Evolutionary conservation across 2,888 invertebrate species (phyloP), one percentile per base, ranked within the genome.

Genomic region (Drosophila paucipuncta): DNA sequence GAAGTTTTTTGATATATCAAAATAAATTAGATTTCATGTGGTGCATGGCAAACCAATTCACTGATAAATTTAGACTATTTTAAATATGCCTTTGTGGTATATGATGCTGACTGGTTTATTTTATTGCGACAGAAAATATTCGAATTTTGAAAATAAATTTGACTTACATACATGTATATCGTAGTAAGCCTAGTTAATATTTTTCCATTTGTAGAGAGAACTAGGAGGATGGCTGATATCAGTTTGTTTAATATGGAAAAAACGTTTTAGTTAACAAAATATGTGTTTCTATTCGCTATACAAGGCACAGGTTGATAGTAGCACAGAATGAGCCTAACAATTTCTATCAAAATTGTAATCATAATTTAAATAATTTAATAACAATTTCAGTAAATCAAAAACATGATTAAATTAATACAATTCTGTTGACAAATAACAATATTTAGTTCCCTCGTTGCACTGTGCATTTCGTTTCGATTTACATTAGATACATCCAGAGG

Each of bases 381-480:
- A 43, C 1, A 1, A 31, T 43, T 39, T 54, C 16, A 25, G 5
- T 0, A 28, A 57, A 25, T 30, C 9, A n/a, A 16, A 37, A 43
- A 41, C 5, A 43, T 31, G 3, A 43, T 16, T 30, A 22, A 30
- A 41, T 41, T 0, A 33, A 35, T 25, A 25, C 49, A 41, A 41
- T 58, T 16, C 10, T 7, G 9, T 28, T 52, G 16, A 28, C 28
- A 41, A 31, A 50, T 41, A 4, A 39, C 49, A 58, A 39, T 22
- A 28, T 35, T 13, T 11, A 43, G 13, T 33, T 5, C 25, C 13
- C 2, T 35, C 18, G 63, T 18, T 35, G 25, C 75, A 82, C 64
- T 78, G 73, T 78, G 78, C 73, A 47, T 10, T 57, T 41, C 65
- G 47, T 54, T 76, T 71, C 71, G 73, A 79, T 80, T 85, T 78